A percentile compares a stretch with the other conserved stretches of the same genome.
phyloP scores from a whole-genome alignment of 2,888 invertebrate species.

The Papilio gigon region DNA sequence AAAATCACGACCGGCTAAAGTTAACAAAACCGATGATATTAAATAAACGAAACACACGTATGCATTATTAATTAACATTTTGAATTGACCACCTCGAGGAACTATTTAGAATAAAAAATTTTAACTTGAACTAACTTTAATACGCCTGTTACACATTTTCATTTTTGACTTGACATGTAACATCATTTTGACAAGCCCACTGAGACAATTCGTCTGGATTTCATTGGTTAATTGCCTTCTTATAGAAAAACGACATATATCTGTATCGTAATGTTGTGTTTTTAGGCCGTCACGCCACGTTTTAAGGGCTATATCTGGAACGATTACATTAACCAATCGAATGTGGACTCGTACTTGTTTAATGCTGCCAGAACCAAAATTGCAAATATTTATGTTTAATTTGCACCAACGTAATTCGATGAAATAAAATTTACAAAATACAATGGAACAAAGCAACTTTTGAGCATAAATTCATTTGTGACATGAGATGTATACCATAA shows the following conservation, averaged over 20 bases:
- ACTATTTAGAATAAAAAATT: slow-evolving; percentile 58
- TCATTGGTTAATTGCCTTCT: slow-evolving; percentile 58
- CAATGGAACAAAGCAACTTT: not conserved
- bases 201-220: slow-evolving; percentile 72
- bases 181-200: slow-evolving; percentile 60
- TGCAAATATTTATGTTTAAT: not conserved
- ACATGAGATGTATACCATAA: not conserved
- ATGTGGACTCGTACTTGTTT: slow-evolving; percentile 52
- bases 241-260: slow-evolving; percentile 43
- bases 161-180: slow-evolving; percentile 52
- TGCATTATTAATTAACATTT: slow-evolving; percentile 68
- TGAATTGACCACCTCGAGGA: slow-evolving; percentile 52
- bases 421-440: not conserved
- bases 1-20: slow-evolving; percentile 92
- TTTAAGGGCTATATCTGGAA: slow-evolving; percentile 37
- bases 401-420: not conserved
- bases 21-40: slow-evolving; percentile 64
- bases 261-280: slow-evolving; percentile 27
- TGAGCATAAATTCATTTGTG: not conserved
- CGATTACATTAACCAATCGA: slow-evolving; percentile 50
- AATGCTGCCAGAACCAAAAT: slow-evolving; percentile 44
- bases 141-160: slow-evolving; percentile 61
- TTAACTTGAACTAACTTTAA: slow-evolving; percentile 51
- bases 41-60: slow-evolving; percentile 72
- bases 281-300: slow-evolving; percentile 29